These are phyloP conservation scores for Crenichthys baileyi DNA, from an alignment of 2,797 vertebrate species.

Conservation along the genomic window DNA sequence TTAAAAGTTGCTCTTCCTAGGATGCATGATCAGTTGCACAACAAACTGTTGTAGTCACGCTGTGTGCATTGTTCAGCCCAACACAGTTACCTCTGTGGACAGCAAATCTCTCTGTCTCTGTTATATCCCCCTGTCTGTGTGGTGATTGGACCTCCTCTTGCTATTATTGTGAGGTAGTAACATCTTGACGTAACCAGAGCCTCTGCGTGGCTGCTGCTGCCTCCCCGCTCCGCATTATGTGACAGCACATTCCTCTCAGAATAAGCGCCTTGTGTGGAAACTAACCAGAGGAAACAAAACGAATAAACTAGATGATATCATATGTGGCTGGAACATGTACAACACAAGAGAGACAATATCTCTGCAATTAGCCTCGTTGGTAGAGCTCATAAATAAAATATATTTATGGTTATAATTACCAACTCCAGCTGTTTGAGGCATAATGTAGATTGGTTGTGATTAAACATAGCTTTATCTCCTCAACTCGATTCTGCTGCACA, in stretches of 20 bases:
- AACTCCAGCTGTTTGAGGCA: constrained; percentile 39
- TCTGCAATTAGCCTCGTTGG: constrained; percentile 2
- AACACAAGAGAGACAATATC: constrained; percentile 9
- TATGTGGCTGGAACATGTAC: constrained; percentile 6
- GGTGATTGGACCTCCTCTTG: constrained; percentile 28
- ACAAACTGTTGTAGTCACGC: not conserved
- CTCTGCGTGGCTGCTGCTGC: constrained; percentile 19
- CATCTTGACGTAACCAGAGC: constrained; percentile 29
- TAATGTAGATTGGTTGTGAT: constrained; percentile 38
- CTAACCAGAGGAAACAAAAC: constrained; percentile 18
- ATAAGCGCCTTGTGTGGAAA: constrained; percentile 25
- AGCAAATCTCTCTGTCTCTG: not conserved
- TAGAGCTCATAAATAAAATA: constrained; percentile 15
- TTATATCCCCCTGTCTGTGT: constrained; percentile 7
- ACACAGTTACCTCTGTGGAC: constrained; percentile 16
- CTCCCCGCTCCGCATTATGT: constrained; percentile 1
- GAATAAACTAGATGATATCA: constrained; percentile 16
- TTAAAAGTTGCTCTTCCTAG: not conserved
- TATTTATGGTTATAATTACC: constrained; percentile 38
- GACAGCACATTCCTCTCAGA: constrained; percentile 39
- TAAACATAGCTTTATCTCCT: constrained; percentile 4
- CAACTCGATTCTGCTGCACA: constrained; percentile 7
- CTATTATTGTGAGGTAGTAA: constrained; percentile 8
- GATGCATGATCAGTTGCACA: not conserved
- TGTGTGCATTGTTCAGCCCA: not conserved